Conservation (phyloP, 2,888 invertebrate genomes). For the Acanthosoma haemorrhoidale region DNA sequence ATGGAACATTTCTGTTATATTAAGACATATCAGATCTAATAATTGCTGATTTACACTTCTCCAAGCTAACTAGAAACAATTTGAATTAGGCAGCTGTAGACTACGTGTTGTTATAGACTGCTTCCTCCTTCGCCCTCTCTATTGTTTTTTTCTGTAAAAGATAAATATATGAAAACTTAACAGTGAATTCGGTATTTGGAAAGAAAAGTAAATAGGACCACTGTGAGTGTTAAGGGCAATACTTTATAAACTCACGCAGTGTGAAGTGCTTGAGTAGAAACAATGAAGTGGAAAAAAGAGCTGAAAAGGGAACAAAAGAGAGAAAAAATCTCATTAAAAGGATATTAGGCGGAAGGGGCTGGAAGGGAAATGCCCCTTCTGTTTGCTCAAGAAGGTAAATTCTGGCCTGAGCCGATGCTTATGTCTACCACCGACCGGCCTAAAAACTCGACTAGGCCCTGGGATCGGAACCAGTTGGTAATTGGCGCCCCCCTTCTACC, state of each 20-base stretch:
- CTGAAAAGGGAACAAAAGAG: background rate
- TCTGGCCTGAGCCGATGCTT: background rate
- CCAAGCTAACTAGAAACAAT: too few relatives aligned
- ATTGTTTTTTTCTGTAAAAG: too few relatives aligned
- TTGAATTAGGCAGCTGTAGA: too few relatives aligned
- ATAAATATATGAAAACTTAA: too few relatives aligned
- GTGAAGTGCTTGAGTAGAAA: background rate
- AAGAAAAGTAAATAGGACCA: background rate
- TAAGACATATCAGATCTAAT: too few relatives aligned
- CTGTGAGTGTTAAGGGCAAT: background rate
- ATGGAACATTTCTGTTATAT: too few relatives aligned
- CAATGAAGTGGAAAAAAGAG: background rate
- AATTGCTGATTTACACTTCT: too few relatives aligned
- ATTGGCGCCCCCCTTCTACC: background rate
- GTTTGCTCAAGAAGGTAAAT: constrained; percentile 1
- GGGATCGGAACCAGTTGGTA: background rate
- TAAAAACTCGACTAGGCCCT: background rate
- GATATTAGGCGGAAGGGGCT: background rate
- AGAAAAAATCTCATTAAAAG: constrained; percentile 10
- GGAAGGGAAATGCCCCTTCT: background rate
- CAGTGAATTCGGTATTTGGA: too few relatives aligned
- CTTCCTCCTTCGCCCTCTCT: too few relatives aligned
- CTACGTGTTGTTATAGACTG: too few relatives aligned
- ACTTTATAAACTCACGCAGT: background rate
- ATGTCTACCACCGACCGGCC: background rate